Conservation (phyloP, 2,888 invertebrate genomes). For the Argyra leucocephala region DNA sequence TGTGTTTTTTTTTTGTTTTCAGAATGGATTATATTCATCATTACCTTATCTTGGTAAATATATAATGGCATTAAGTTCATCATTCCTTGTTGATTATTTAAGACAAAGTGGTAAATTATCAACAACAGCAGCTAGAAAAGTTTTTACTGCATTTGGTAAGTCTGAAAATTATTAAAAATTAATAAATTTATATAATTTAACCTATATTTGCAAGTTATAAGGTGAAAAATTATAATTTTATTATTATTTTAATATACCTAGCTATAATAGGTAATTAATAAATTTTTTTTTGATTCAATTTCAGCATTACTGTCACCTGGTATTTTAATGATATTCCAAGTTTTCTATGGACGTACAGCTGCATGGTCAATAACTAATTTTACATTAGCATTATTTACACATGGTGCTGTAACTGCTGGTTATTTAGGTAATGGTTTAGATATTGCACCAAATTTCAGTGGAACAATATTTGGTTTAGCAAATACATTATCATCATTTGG, state of each 20-base stretch:
- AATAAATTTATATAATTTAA: not conserved
- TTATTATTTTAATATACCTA: not conserved
- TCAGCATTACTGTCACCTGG: constrained; percentile 55
- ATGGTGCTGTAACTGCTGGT: constrained; percentile 78
- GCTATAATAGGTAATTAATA: not conserved
- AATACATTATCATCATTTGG: constrained; percentile 75
- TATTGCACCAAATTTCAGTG: constrained; percentile 79
- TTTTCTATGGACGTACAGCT: constrained; percentile 60
- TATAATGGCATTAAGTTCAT: constrained; percentile 63
- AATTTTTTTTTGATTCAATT: constrained; percentile 9
- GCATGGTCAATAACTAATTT: constrained; percentile 68
- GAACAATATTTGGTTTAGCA: constrained; percentile 82
- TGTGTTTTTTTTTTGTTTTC: constrained; percentile 27
- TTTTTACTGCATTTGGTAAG: constrained; percentile 56
- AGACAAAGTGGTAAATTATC: constrained; percentile 57
- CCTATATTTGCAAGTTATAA: not conserved
- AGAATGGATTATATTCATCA: constrained; percentile 77
- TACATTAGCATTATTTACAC: constrained; percentile 68
- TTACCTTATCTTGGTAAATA: constrained; percentile 82
- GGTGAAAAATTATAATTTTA: constrained; percentile 7
- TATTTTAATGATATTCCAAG: constrained; percentile 65
- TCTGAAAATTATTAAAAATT: constrained; percentile 11
- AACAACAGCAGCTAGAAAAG: constrained; percentile 63
- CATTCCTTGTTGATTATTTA: constrained; percentile 64
- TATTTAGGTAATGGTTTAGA: constrained; percentile 78